Evolutionary conservation across 1,140 invertebrate genomes (phyloP).

Genomic region (Ptiloglossa arizonensis): DNA sequence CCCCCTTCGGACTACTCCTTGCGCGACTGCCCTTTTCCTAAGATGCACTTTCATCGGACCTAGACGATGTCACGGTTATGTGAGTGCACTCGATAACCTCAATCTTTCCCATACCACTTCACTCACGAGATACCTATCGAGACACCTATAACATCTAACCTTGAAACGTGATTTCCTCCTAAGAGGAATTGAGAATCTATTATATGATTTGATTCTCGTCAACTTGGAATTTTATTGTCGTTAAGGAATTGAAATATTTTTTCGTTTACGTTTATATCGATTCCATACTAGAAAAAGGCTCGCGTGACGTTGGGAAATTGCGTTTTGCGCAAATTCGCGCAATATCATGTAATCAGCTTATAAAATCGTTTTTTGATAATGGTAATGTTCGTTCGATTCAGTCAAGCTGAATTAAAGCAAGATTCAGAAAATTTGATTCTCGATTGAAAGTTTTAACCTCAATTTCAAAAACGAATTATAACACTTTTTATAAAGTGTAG

Average conservation of each 20-base stretch:
- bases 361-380: not conserved
- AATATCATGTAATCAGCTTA: conserved; percentile 13
- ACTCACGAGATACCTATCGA: conserved; percentile 25
- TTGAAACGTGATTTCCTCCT: conserved; percentile 46
- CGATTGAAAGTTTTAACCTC: conserved; percentile 10
- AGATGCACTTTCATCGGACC: conserved; percentile 1
- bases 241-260: not conserved
- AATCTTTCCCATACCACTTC: conserved; percentile 57
- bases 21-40: conserved; percentile 1
- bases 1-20: not conserved
- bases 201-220: not conserved
- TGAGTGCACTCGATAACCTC: conserved; percentile 70
- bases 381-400: not conserved
- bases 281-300: not conserved
- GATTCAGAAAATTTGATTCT: not conserved
- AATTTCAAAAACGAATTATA: not conserved
- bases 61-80: conserved; percentile 56
- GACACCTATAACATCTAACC: conserved; percentile 52
- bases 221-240: not conserved
- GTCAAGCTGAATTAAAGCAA: not conserved
- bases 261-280: not conserved
- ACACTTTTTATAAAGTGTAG: not conserved
- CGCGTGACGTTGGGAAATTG: conserved; percentile 1
- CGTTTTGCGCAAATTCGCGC: conserved; percentile 31
- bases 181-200: not conserved